phyloP scores from a whole-genome alignment of 2,888 invertebrate species.

The Amiota mariae region DNA sequence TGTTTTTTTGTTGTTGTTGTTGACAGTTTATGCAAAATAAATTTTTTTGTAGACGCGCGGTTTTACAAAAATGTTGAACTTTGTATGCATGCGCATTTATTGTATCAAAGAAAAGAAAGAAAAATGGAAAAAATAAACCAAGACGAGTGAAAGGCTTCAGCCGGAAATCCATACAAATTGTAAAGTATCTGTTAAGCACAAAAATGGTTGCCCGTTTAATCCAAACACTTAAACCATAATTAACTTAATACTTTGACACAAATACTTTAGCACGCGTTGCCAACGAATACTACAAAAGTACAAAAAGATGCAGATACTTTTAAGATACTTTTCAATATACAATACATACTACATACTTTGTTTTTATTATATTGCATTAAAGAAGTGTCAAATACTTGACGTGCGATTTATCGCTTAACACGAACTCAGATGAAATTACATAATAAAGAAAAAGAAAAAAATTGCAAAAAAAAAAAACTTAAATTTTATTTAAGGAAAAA shows the following conservation, averaged over 20 bases:
- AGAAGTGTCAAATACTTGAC: constrained; percentile 40
- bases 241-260: constrained; percentile 40
- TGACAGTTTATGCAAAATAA: constrained; percentile 28
- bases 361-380: too few relatives aligned
- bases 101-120: not conserved
- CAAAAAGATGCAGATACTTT: too few relatives aligned
- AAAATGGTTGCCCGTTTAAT: constrained; percentile 14
- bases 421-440: constrained; percentile 30
- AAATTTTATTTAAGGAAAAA: not conserved
- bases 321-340: too few relatives aligned
- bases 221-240: constrained; percentile 41
- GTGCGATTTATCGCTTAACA: constrained; percentile 39
- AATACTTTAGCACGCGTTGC: constrained; percentile 51
- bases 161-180: constrained; percentile 3
- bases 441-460: constrained; percentile 9
- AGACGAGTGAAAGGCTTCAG: constrained; percentile 17
- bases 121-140: constrained; percentile 3
- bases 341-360: too few relatives aligned
- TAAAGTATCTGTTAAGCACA: not conserved
- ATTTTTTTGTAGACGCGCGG: constrained; percentile 11
- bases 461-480: constrained; percentile 26
- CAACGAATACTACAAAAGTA: too few relatives aligned
- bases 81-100: constrained; percentile 1
- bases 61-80: constrained; percentile 20
- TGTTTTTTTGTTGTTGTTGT: not conserved